These are phyloP conservation scores for Conus canariensis DNA, from an alignment of 2,888 invertebrate species.

Conservation along the genomic window DNA sequence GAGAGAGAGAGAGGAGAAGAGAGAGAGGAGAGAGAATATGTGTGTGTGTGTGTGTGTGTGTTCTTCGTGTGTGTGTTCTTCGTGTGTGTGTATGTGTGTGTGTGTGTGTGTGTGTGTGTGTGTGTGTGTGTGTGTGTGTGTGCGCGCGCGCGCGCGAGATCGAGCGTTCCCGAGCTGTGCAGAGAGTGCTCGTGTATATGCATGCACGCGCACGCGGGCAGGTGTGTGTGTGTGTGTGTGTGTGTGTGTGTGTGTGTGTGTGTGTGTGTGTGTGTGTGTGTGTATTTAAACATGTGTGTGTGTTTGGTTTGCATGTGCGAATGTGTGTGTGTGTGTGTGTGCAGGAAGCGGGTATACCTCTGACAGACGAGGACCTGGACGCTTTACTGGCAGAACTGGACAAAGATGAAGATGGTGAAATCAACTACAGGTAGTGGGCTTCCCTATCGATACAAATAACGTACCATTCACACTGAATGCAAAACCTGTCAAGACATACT, in stretches of 20 bases:
- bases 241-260: conserved; percentile 8
- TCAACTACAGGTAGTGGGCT: conserved; percentile 75
- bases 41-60: too few species aligned
- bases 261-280: neutral
- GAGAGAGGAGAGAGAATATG: too few species aligned
- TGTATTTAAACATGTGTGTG: neutral
- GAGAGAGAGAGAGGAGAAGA: too few species aligned
- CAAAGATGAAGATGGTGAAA: conserved; percentile 76
- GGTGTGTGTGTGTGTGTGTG: conserved; percentile 12
- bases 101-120: neutral
- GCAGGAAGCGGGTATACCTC: conserved; percentile 74
- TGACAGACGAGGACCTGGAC: conserved; percentile 73
- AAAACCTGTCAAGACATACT: too few species aligned
- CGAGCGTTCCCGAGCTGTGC: too few species aligned
- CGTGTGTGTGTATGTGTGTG: neutral
- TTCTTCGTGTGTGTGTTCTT: neutral
- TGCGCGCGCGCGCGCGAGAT: too few species aligned
- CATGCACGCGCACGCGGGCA: neutral
- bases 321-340: conserved; percentile 20
- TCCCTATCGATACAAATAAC: too few species aligned
- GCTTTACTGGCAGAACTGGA: conserved; percentile 74
- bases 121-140: neutral
- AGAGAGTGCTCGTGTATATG: neutral
- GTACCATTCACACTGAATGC: too few species aligned
- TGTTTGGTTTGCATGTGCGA: neutral